These are phyloP conservation scores for Setipinna tenuifilis DNA, from an alignment of 2,797 vertebrate species.

Conservation along the genomic window DNA sequence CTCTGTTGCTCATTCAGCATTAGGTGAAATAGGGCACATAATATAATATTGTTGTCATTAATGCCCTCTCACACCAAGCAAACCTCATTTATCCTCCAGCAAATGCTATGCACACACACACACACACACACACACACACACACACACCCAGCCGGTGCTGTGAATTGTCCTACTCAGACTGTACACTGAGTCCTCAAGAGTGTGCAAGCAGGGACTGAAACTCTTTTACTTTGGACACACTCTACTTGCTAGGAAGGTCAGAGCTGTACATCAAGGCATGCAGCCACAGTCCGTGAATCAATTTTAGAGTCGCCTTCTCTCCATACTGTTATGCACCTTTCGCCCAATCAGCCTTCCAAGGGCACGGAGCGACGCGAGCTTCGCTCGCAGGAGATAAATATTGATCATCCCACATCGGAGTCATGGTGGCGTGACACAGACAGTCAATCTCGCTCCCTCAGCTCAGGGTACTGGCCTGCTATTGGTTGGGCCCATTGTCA, in stretches of 20 bases:
- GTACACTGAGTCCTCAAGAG: not conserved
- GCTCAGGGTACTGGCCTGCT: not conserved
- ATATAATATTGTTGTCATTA: not conserved
- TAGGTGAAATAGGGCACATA: not conserved
- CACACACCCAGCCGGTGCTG: constrained; percentile 4
- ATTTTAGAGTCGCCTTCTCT: not conserved
- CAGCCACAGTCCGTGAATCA: not conserved
- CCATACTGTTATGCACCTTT: not conserved
- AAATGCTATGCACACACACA: not conserved
- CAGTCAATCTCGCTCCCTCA: not conserved
- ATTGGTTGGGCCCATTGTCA: not conserved
- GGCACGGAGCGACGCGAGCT: not conserved
- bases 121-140: not conserved
- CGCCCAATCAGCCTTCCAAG: not conserved
- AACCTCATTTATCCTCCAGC: not conserved
- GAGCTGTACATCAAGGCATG: not conserved
- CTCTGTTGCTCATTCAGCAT: not conserved
- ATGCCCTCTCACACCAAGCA: not conserved
- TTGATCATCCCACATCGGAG: not conserved
- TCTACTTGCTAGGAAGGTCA: constrained; percentile 6
- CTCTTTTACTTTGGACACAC: not conserved
- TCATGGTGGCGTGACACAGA: not conserved
- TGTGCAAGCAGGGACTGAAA: not conserved
- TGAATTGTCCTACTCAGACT: not conserved
- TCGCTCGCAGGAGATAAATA: not conserved